Conservation (phyloP, 2,888 invertebrate species). For the Erpobdella octoculata region DNA sequence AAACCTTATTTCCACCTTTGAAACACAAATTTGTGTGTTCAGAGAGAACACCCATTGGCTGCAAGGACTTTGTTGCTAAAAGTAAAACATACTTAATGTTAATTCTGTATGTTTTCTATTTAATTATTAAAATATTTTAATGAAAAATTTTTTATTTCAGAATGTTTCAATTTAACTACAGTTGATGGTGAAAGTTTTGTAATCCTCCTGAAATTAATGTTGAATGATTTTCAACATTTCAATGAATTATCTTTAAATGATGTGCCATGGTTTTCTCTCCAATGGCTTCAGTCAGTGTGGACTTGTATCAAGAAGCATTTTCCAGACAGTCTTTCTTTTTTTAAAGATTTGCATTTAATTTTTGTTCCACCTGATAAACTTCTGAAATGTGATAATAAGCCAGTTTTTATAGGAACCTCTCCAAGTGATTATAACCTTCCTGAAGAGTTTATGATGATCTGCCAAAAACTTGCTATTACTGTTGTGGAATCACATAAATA, state of each 20-base stretch:
- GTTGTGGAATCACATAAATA: conserved; percentile 7
- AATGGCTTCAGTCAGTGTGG: conserved; percentile 21
- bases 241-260: not conserved
- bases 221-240: not conserved
- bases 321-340: not conserved
- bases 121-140: not conserved
- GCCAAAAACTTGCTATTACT: conserved; percentile 6
- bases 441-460: conserved; percentile 6
- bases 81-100: too few species aligned
- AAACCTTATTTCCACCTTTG: conserved; percentile 32
- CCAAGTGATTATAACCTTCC: not conserved
- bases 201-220: not conserved
- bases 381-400: not conserved
- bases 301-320: conserved; percentile 13
- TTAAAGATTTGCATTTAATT: conserved; percentile 18
- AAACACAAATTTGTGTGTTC: conserved; percentile 27
- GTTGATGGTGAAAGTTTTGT: not conserved
- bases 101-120: too few species aligned
- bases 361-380: not conserved
- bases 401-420: conserved; percentile 1
- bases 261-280: conserved; percentile 3
- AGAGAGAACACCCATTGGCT: too few species aligned
- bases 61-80: too few species aligned
- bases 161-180: not conserved
- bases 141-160: not conserved